Base-by-base conservation (phyloP, 2,797 vertebrate species). In the Meda fulgida region DNA sequence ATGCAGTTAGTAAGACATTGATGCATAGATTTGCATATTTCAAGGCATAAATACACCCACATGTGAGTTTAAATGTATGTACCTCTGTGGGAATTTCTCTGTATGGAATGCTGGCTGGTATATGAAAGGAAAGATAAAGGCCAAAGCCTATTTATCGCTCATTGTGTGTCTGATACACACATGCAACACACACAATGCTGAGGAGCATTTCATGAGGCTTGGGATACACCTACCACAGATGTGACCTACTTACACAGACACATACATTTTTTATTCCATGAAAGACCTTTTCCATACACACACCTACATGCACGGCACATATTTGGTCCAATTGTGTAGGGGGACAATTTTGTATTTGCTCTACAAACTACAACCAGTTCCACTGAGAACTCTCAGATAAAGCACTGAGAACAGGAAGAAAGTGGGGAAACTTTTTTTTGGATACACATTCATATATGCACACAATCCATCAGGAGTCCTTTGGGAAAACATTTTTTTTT, bases 211-310 rank as follows among this genome's bases (percentile, higher is more conserved):
- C 86, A 78, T 65, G 72, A 65, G 86, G 80, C 78, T 80, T 80
- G 84, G 43, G 69, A 60, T 81, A 89, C 86, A 83, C 76, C 86
- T 83, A 86, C 78, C 85, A 85, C 87, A 87, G 82, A 88, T 88
- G 82, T 78, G 86, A 88, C 89, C 89, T 85, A 90, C 75, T 89
- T 89, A 90, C 80, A 86, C 40, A 65, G 36, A 83, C 80, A 87
- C 80, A 76, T 76, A 18, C 75, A 85, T 75, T 72, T 38, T 55
- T 81, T 77, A 87, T 66, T 76, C 78, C 36, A n/a, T 67, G 66
- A 78, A 81, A 87, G 78, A 53, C 79, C 63, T 69, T 63, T 38
- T 79, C 66, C 70, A 84, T 48, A 73, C 71, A 67, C 67, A 81
- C 51, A 53, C 81, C 78, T 46, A 89, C 70, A 77, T 72, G 67